Evolutionary conservation across 1,140 invertebrate genomes (phyloP).

Genomic region (Adoxophyes honmai): DNA sequence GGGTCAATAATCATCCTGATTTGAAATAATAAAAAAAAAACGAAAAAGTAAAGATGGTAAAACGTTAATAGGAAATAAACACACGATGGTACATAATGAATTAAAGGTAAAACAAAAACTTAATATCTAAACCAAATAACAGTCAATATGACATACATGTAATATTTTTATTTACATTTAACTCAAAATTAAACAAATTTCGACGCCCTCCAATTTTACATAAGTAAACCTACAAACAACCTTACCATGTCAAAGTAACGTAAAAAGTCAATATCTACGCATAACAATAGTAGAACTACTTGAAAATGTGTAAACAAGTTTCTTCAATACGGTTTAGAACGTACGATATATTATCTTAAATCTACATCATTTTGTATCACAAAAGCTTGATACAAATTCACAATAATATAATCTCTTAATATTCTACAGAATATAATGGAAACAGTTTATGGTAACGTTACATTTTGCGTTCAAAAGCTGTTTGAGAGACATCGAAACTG

Average conservation of each 20-base stretch:
- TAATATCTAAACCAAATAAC: too few species aligned
- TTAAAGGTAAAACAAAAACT: too few species aligned
- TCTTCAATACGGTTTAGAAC: constrained; percentile 6
- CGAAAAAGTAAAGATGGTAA: too few species aligned
- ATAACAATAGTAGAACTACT: constrained; percentile 12
- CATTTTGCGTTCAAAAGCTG: too few species aligned
- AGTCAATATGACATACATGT: too few species aligned
- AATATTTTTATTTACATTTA: background rate
- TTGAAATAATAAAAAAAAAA: too few species aligned
- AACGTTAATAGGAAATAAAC: too few species aligned
- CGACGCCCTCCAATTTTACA: background rate
- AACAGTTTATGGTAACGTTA: too few species aligned
- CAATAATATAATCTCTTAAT: background rate
- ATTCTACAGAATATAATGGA: too few species aligned
- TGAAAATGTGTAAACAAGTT: constrained; percentile 2
- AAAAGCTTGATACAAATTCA: constrained; percentile 14
- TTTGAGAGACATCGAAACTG: too few species aligned
- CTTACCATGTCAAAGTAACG: background rate
- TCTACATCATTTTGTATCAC: constrained; percentile 2
- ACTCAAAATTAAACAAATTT: background rate
- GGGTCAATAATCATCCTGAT: too few species aligned
- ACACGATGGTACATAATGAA: too few species aligned
- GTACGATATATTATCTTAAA: constrained; percentile 5
- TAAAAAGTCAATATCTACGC: background rate
- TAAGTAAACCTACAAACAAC: background rate